phyloP scores from a whole-genome alignment of 2,113 vertebrate species.

The Melanocharis versteri region DNA sequence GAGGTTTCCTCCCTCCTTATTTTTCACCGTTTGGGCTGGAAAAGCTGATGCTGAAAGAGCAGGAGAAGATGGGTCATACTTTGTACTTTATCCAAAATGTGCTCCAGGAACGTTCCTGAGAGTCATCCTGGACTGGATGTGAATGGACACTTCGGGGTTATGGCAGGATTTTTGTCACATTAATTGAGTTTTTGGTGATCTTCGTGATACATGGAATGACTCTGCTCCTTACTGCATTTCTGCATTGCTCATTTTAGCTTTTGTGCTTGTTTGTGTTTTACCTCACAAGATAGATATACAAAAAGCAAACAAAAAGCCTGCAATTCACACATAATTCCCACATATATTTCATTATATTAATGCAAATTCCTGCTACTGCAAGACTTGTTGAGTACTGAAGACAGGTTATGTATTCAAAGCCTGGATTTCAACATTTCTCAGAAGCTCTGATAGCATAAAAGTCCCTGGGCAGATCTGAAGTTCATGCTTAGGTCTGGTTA shows the following conservation, averaged over 20 bases:
- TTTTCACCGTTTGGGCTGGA: not conserved
- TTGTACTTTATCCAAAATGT: not conserved
- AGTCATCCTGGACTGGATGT: not conserved
- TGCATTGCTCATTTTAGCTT: not conserved
- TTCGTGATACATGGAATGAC: fast-evolving
- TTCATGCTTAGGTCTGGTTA: slow-evolving; percentile 58
- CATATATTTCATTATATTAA: slow-evolving; percentile 15
- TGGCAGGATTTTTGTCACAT: not conserved
- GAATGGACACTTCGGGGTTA: not conserved
- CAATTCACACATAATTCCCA: not conserved
- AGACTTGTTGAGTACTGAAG: not conserved
- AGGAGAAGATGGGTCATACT: not conserved
- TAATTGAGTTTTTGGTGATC: not conserved
- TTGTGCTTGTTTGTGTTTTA: not conserved
- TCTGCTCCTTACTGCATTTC: not conserved
- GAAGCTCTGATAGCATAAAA: not conserved
- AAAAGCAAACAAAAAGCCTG: not conserved
- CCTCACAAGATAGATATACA: not conserved
- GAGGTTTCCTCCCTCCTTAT: not conserved
- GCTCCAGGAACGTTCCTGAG: not conserved
- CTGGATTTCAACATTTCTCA: slow-evolving; percentile 33
- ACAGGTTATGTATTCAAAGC: not conserved
- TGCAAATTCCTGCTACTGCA: not conserved
- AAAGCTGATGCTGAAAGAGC: not conserved
- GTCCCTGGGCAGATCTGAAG: slow-evolving; percentile 43